Base-by-base conservation (phyloP, 1,140 invertebrate genomes). In the Lamellibrachia luymesi region DNA sequence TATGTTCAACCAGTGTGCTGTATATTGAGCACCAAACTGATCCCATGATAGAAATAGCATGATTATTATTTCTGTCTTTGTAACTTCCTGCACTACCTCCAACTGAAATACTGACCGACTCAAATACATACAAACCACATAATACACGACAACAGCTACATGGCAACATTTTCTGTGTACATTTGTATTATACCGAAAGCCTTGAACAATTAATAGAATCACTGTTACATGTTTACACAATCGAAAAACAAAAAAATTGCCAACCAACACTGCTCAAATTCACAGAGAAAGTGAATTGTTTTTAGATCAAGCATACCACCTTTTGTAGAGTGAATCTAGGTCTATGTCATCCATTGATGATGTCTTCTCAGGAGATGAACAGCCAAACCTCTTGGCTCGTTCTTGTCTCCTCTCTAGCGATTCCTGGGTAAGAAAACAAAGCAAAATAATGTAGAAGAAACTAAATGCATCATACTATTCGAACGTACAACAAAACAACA, bases 361-460 rank as follows among this genome's bases (percentile, higher is more conserved):
- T 22, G 13, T 22, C 17, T 80, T 17, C 64, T 80, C 64, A 80
- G 64, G 17, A 17, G 64, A 8, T 22, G 64, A 80, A 22, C 13
- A 10, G 64, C 91, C 91, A 91, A 91, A 91, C 91, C 91, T 91
- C 51, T 51, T 91, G 51, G 91, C 91, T 17, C 91, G 91, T n/a
- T 91, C 13, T 91, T 91, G 91, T 51, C 51, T 91, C 22, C 51
- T 91, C n/a, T 91, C 91, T 17, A 91, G 51, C 17, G 49, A 50
- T 91, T 91, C 91, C 91, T 91, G 49, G 49, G 90, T 94, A 17
- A 80, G 25, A 8, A 80, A 4, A 80, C 25, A 2, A 80, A 17
- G 64, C 64, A 80, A 80, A 80, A 8, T 80, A 80, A 80, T 22
- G 64, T 22, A 22, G 64, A 17, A 80, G 7, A 4, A 4, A 22